Base-by-base conservation (phyloP, 2,113 vertebrate species). In the Sminthopsis crassicaudata region DNA sequence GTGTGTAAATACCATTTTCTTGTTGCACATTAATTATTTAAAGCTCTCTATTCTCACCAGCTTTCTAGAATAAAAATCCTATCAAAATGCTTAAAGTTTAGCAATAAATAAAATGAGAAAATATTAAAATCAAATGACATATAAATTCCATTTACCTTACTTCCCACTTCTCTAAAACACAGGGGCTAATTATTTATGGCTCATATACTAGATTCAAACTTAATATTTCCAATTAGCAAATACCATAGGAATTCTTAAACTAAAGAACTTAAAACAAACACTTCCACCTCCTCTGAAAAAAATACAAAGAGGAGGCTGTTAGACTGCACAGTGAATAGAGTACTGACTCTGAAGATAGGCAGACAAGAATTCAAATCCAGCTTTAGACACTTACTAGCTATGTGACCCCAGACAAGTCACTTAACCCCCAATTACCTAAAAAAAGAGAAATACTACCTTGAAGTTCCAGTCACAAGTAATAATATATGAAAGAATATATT, bases 21-120 rank as follows among this genome's bases (percentile, higher is more conserved):
- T n/a, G n/a, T n/a, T n/a, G n/a, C n/a, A n/a, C n/a, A n/a, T n/a
- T n/a, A n/a, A n/a, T n/a, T n/a, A n/a, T n/a, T 94, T 96, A 95
- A 36, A 50, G 94, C 95, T 96, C 54, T 91, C 93, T 24, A 67
- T 16, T 92, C 6, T 60, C 27, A 94, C 12, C 90, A 90, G 53
- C 16, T 92, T 95, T 54, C 52, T 92, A 84, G 36, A 42, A 84
- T 42, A 96, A 96, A 46, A 90, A 96, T 36, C 54, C 94, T 8
- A 89, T 16, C 24, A 95, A 8, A 53, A 8, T 57, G 90, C 25
- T 76, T 91, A 95, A 95, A 95, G 12, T 92, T 23, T 93, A 96
- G 93, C 0, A 96, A 48, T 42, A 97, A 97, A 90, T 89, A 92
- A 42, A 94, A 94, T 48, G 67, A 96, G 91, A 11, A 93, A 92